phyloP scores from a whole-genome alignment of 1,140 invertebrate species.

The Dreissena polymorpha region DNA sequence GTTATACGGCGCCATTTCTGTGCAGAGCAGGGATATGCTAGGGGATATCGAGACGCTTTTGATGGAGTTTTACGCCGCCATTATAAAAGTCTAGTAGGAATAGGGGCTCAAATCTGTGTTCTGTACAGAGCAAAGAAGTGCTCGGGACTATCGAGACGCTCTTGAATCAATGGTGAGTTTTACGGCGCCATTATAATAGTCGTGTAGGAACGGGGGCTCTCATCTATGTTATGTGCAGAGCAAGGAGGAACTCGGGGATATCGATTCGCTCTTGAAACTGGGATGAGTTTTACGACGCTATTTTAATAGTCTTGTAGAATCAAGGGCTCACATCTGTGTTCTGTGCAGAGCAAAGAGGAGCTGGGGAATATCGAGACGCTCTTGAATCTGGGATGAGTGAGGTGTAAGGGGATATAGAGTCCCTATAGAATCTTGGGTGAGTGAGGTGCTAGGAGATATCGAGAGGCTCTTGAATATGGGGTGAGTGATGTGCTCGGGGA shows the following conservation, averaged over 20 bases:
- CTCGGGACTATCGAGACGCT: constrained; percentile 74
- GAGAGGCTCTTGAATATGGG: constrained; percentile 67
- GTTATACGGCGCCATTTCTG: neutral
- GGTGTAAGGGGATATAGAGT: constrained; percentile 74
- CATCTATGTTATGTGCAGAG: constrained; percentile 69
- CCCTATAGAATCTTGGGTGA: constrained; percentile 60
- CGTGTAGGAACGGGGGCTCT: constrained; percentile 63
- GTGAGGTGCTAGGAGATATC: constrained; percentile 72
- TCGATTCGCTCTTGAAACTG: constrained; percentile 68
- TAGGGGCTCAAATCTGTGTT: constrained; percentile 67
- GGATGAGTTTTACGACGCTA: constrained; percentile 25
- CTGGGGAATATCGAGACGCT: too few relatives aligned
- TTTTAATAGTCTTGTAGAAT: too few relatives aligned
- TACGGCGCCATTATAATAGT: constrained; percentile 28
- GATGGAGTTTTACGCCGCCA: too few relatives aligned
- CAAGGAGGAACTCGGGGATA: constrained; percentile 74
- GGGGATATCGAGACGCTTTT: too few relatives aligned
- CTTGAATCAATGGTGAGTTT: constrained; percentile 53
- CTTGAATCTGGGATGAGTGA: constrained; percentile 68
- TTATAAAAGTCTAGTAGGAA: too few relatives aligned
- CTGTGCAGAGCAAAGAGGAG: too few relatives aligned
- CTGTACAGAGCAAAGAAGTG: constrained; percentile 68
- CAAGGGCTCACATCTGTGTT: too few relatives aligned
- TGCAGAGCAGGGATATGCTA: too few relatives aligned
- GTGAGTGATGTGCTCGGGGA: too few relatives aligned